Conservation (phyloP, 2,888 invertebrate species). For the Orthosia gothica region DNA sequence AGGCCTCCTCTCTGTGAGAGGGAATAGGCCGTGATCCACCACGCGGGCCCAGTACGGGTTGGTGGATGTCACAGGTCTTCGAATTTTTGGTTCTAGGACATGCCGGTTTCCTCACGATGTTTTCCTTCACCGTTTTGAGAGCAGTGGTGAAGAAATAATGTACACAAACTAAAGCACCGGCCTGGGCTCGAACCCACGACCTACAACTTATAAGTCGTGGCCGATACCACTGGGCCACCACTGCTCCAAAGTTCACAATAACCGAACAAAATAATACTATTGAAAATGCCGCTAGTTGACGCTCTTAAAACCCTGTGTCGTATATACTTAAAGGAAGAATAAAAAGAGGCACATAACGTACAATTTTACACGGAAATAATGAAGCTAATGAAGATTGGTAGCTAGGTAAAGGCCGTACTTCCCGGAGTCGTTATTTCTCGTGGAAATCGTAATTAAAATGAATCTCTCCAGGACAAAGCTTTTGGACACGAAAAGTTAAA, state of each 20-base stretch:
- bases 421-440: conserved; percentile 82
- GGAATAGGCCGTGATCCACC: too few relatives aligned
- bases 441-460: conserved; percentile 89
- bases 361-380: conserved; percentile 84
- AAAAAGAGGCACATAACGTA: conserved; percentile 70
- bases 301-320: conserved; percentile 22
- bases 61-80: too few relatives aligned
- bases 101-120: too few relatives aligned
- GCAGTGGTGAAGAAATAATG: too few relatives aligned
- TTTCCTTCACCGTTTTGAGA: too few relatives aligned
- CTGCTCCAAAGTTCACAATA: background rate
- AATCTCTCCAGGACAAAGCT: conserved; percentile 83
- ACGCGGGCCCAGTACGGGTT: too few relatives aligned
- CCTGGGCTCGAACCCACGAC: too few relatives aligned
- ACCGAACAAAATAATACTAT: background rate
- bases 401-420: conserved; percentile 83
- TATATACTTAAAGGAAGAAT: conserved; percentile 23
- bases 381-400: conserved; percentile 89
- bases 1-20: too few relatives aligned
- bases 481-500: conserved; percentile 81
- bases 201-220: too few relatives aligned
- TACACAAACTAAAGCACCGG: too few relatives aligned
- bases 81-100: too few relatives aligned
- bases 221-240: too few relatives aligned
- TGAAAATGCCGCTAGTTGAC: conserved; percentile 8